Evolutionary conservation across 2,797 vertebrate genomes (phyloP).

Genomic region (Podargus strigoides): DNA sequence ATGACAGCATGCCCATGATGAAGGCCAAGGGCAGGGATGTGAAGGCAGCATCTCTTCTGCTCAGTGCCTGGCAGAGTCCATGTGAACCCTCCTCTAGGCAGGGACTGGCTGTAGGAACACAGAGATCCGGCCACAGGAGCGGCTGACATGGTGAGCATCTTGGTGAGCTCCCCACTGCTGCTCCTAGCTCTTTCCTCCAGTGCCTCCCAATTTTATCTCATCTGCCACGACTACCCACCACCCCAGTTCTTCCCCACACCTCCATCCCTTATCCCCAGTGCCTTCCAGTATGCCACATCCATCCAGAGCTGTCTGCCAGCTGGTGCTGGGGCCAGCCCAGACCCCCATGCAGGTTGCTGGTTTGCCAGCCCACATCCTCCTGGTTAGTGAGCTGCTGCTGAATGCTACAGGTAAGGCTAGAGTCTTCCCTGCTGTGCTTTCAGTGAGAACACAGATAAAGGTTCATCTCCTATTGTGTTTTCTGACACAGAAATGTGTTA

Average conservation of each 20-base stretch:
- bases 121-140: accelerated
- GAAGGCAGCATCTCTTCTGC: neutral
- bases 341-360: neutral
- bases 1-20: neutral
- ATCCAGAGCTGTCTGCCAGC: neutral
- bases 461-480: neutral
- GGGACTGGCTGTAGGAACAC: neutral
- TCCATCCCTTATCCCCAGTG: neutral
- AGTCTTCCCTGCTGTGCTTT: neutral
- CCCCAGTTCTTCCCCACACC: neutral
- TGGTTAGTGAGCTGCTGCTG: neutral
- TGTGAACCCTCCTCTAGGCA: accelerated
- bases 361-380: neutral
- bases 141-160: accelerated
- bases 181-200: neutral
- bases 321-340: accelerated
- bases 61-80: neutral
- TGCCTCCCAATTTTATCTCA: neutral
- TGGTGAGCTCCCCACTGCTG: neutral
- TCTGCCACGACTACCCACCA: neutral
- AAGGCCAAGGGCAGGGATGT: neutral
- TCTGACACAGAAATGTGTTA: neutral
- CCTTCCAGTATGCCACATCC: neutral
- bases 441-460: neutral
- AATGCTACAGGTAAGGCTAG: accelerated